A percentile compares a stretch with the other conserved stretches of the same genome.
Conservation (phyloP, 2,888 invertebrate species). For the Platerodrilus igneus region DNA sequence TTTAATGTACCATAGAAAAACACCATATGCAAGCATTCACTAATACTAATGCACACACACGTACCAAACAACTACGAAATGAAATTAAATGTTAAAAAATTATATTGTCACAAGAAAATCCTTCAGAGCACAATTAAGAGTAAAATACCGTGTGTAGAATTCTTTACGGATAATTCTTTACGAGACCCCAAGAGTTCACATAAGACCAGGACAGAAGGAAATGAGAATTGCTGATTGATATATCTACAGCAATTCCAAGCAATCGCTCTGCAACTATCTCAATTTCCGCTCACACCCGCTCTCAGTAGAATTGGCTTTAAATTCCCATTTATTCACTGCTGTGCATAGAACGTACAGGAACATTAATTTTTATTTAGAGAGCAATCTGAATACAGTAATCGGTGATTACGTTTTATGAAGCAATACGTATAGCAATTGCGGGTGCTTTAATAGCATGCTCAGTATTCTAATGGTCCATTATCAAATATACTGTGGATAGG, state of each 20-base stretch:
- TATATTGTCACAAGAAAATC: no score
- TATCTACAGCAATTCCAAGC: slow-evolving; percentile 29
- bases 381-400: slow-evolving; percentile 26
- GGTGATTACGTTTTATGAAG: slow-evolving; percentile 22
- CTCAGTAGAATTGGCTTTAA: slow-evolving; percentile 32
- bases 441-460: slow-evolving; percentile 21
- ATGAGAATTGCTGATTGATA: slow-evolving; percentile 33
- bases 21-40: no score
- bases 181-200: no score
- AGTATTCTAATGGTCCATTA: slow-evolving; percentile 12
- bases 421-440: slow-evolving; percentile 23
- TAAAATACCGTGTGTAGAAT: no score
- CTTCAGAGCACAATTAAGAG: no score
- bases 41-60: no score
- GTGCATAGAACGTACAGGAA: slow-evolving; percentile 21
- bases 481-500: no score
- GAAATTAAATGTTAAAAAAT: no score
- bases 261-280: slow-evolving; percentile 30
- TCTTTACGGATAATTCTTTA: no score
- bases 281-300: slow-evolving; percentile 25
- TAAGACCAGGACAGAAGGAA: slow-evolving; percentile 28
- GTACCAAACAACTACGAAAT: no score
- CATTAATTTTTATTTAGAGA: slow-evolving; percentile 31
- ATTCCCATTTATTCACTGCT: slow-evolving; percentile 30
- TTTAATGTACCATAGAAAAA: no score